These are phyloP conservation scores for Chamaetylas fuelleborni DNA, from an alignment of 2,113 vertebrate genomes.

Conservation along the genomic window DNA sequence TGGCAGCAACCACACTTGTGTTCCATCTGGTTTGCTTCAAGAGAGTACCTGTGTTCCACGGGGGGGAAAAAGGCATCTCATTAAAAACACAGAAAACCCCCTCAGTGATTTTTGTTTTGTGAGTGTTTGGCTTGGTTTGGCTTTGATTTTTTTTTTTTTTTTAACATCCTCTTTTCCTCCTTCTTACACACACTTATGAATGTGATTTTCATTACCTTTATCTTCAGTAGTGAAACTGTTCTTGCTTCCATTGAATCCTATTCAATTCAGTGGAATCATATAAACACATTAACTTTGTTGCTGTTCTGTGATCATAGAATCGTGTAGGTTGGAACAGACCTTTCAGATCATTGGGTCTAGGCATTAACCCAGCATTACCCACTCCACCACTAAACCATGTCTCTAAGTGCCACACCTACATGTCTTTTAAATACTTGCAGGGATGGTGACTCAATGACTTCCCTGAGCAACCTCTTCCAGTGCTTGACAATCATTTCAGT, in stretches of 20 bases:
- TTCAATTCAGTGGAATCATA: neutral
- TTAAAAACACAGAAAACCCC: neutral
- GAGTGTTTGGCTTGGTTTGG: neutral
- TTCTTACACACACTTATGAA: accelerated
- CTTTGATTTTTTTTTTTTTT: too few species aligned
- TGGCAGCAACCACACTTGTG: constrained; percentile 83
- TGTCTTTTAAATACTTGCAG: neutral
- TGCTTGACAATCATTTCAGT: neutral
- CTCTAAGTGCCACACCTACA: neutral
- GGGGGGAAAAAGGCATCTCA: neutral
- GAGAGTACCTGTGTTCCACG: constrained; percentile 77
- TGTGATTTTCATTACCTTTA: neutral
- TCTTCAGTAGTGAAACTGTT: neutral
- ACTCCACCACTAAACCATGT: neutral
- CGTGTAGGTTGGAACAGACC: accelerated
- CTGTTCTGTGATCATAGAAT: neutral
- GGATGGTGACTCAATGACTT: neutral
- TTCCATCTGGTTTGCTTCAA: constrained; percentile 71
- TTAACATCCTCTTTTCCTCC: neutral
- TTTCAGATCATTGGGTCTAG: accelerated
- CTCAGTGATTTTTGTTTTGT: neutral
- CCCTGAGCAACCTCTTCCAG: neutral
- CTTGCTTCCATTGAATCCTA: neutral
- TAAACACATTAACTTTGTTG: neutral
- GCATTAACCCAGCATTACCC: neutral